These are phyloP conservation scores for Caenorhabditis inopinata DNA, from an alignment of 1,140 invertebrate species.

Conservation along the genomic window DNA sequence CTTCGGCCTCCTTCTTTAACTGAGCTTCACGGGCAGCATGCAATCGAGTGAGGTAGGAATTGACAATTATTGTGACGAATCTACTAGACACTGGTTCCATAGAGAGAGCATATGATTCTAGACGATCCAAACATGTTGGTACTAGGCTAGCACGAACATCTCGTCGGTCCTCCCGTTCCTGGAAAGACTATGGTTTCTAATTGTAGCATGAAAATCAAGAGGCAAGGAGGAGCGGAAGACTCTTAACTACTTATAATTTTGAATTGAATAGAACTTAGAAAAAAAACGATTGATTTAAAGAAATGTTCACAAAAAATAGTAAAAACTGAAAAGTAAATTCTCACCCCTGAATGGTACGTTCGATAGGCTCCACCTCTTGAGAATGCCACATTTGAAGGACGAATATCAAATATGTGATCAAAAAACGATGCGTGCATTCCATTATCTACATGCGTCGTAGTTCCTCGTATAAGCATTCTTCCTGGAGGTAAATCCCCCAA, in stretches of 20 bases:
- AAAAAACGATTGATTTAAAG: no score
- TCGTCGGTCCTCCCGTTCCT: constrained; percentile 17
- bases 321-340: no score
- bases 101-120: constrained; percentile 45
- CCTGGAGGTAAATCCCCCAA: background rate
- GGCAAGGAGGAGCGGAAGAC: no score
- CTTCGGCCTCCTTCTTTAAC: constrained; percentile 32
- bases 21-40: background rate
- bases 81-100: constrained; percentile 52
- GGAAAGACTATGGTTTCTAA: background rate
- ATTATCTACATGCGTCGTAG: background rate
- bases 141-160: constrained; percentile 38
- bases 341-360: background rate
- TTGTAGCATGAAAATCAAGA: no score
- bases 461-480: background rate
- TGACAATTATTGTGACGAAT: constrained; percentile 49
- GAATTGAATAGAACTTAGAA: no score
- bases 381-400: background rate
- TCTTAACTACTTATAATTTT: no score
- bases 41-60: constrained; percentile 4
- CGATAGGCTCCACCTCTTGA: background rate
- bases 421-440: constrained; percentile 1
- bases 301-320: no score
- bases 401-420: background rate
- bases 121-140: constrained; percentile 54